Percentiles rank a stretch among this genome's conserved stretches.
These are phyloP conservation scores for Heliocidaris erythrogramma DNA, from an alignment of 35 echinoderm and acorn worm genomes.

Conservation along the genomic window DNA sequence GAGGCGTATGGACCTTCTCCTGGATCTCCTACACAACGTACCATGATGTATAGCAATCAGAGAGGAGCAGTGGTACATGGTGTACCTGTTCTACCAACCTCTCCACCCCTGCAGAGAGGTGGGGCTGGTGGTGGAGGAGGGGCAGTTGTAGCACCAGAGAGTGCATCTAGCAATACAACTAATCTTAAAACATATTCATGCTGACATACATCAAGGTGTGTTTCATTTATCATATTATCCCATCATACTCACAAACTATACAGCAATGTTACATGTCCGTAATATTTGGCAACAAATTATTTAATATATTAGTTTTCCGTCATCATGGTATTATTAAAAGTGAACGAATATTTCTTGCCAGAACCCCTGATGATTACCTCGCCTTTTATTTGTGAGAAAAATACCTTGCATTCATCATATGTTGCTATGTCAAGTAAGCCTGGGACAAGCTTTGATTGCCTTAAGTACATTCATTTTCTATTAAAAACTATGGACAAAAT, in stretches of 20 bases:
- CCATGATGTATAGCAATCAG: conserved; percentile 59
- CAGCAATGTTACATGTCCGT: background rate
- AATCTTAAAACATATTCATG: conserved; percentile 92
- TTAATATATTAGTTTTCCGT: too few relatives aligned
- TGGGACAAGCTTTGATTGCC: too few relatives aligned
- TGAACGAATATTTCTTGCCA: too few relatives aligned
- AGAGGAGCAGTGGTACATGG: conserved; percentile 45
- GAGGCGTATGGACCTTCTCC: conserved; percentile 67
- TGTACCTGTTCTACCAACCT: background rate
- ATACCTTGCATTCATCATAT: too few relatives aligned
- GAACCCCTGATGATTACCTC: too few relatives aligned
- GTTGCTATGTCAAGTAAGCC: too few relatives aligned
- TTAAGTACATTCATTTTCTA: too few relatives aligned
- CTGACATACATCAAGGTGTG: conserved; percentile 56
- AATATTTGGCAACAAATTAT: background rate
- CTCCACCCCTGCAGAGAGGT: background rate
- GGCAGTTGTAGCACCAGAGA: conserved; percentile 1
- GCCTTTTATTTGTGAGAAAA: too few relatives aligned
- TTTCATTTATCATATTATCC: background rate
- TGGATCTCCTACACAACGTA: conserved; percentile 68
- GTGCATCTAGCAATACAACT: conserved; percentile 49
- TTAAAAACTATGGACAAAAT: too few relatives aligned
- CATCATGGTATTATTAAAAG: too few relatives aligned
- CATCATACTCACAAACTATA: background rate
- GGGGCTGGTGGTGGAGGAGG: background rate